Base-by-base conservation (phyloP, 2,888 invertebrate genomes). In the Brachyptera putata region DNA sequence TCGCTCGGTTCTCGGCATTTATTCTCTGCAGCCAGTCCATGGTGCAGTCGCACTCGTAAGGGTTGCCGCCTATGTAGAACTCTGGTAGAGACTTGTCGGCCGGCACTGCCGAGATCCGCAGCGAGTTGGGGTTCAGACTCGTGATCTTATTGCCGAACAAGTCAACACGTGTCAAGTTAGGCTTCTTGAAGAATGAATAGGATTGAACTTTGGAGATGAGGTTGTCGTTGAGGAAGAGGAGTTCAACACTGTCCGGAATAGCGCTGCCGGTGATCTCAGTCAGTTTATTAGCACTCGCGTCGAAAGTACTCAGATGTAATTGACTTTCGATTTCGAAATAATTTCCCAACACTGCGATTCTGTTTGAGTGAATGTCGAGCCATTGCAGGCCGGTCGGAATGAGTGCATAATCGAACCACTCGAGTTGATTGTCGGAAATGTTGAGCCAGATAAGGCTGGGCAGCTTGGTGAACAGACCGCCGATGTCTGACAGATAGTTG, bases 11-110 rank as follows among this genome's bases (percentile, higher is more conserved):
- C 66, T 82, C 80, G 58, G 73, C 74, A 73, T 89, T 89, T 67
- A 89, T 86, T 74, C 87, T 84, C 76, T 91, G 90, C 67, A 92
- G 75, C 93, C 92, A 94, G 72, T 91, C 90, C 91, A 93, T 91
- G 63, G 89, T 88, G 72, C 92, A 93, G 74, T 91, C 91, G 76
- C 94, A 94, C 69, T 87, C 84, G 71, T 90, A 86, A 59, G 91
- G 91, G 76, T 94, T 94, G 65, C 87, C 87, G 50, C 89, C 90
- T 64, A 93, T 85, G 72, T 87, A 87, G 74, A 92, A 91, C 74
- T 91, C 88, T 4, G 91, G 89, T 61, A 89, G 79, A 22, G 83
- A 79, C 73, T 84, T 85, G 62, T 85, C 85, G 64, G 82, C 78
- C 30, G 87, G 86, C 53, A 89, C 87, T 22, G 86, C 84, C 61